phyloP scores from a whole-genome alignment of 2,113 vertebrate species.

The Phainopepla nitens region DNA sequence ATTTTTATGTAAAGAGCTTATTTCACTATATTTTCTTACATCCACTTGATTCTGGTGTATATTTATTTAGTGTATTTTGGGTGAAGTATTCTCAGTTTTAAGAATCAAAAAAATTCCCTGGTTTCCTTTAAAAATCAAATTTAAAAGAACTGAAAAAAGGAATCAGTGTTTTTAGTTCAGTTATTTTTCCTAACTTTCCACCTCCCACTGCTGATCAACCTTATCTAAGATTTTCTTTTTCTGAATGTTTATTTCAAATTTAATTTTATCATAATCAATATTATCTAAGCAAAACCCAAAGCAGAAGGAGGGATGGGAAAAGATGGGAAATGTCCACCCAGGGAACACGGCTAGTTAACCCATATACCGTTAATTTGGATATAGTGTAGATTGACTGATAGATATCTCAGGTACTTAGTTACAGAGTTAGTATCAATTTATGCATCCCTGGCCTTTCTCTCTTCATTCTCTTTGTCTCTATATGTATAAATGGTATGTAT shows the following conservation, averaged over 20 bases:
- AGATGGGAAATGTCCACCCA: background rate
- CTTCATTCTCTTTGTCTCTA: background rate
- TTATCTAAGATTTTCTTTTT: background rate
- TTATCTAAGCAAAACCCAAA: background rate
- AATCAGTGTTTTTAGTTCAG: accelerated
- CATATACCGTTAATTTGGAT: background rate
- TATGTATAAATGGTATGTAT: too few relatives aligned
- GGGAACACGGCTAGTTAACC: background rate
- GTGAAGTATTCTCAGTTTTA: background rate
- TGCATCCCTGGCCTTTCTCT: background rate
- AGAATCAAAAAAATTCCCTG: background rate
- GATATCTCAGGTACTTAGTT: background rate
- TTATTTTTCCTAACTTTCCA: background rate
- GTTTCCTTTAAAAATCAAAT: background rate
- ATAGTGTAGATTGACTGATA: background rate
- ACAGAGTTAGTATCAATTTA: background rate
- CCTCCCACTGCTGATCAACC: accelerated
- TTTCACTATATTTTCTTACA: background rate
- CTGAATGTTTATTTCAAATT: background rate
- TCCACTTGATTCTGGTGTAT: background rate
- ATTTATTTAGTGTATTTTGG: background rate
- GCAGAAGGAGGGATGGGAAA: background rate
- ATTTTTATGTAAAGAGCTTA: background rate
- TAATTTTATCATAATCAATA: background rate
- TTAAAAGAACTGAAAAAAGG: background rate